Evolutionary conservation across 1,140 invertebrate species (phyloP).

Genomic region (Antheraea mylitta): DNA sequence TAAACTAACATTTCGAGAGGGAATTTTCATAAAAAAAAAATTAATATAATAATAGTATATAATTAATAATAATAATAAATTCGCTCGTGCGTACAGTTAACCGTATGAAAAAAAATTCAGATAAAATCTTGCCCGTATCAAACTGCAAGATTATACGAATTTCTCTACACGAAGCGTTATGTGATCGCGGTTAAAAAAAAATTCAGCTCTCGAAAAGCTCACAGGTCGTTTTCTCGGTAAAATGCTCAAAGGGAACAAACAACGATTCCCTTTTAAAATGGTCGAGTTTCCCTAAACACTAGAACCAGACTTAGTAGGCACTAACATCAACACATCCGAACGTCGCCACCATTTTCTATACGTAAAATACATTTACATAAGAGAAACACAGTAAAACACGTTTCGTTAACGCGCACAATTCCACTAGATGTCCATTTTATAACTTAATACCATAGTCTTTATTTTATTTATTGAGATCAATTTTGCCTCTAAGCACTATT

Average conservation of each 20-base stretch:
- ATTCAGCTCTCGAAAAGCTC: constrained; percentile 46
- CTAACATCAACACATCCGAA: constrained; percentile 66
- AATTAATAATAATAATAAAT: constrained; percentile 3
- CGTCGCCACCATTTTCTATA: constrained; percentile 45
- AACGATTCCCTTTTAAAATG: constrained; percentile 46
- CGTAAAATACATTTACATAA: constrained; percentile 53
- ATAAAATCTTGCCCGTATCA: constrained; percentile 48
- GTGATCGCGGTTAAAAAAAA: constrained; percentile 36
- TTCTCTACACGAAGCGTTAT: constrained; percentile 17
- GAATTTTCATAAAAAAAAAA: constrained; percentile 39
- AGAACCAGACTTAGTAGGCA: constrained; percentile 71
- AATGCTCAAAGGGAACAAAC: constrained; percentile 50
- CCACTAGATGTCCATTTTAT: constrained; percentile 64
- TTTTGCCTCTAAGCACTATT: constrained; percentile 68
- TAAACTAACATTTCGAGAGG: constrained; percentile 65
- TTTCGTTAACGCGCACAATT: constrained; percentile 69
- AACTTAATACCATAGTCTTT: constrained; percentile 62
- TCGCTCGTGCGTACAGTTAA: constrained; percentile 3
- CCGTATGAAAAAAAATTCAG: constrained; percentile 40
- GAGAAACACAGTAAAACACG: constrained; percentile 70
- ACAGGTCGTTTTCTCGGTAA: constrained; percentile 65
- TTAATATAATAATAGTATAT: constrained; percentile 6
- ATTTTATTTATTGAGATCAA: constrained; percentile 74
- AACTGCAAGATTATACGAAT: constrained; percentile 59
- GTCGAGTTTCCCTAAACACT: constrained; percentile 65